Evolutionary conservation across 2,113 vertebrate species (phyloP), one percentile per base, ranked within the genome.

Genomic region (Atherinomorus stipes): DNA sequence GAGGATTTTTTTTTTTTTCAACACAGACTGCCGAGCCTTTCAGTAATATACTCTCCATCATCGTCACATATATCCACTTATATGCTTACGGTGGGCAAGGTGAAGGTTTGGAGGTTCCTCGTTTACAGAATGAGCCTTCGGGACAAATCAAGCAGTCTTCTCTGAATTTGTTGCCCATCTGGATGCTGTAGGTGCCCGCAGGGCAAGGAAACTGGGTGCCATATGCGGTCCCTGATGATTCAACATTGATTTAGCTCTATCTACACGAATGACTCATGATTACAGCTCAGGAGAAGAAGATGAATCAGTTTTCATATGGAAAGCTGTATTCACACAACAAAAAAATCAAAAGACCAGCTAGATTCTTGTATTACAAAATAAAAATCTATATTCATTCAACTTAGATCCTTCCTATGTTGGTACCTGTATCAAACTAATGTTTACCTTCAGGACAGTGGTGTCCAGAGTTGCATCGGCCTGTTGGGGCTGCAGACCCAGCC

Each of bases 361-460:
- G 31, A 34, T 34, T 34, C 31, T 34, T 34, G 31, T 34, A 34
- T 34, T 34, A 34, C 31, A 42, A 16, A 42, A 16, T 44, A 38
- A 22, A 61, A 34, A 18, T 11, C 64, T 62, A 13, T 42, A n/a
- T 26, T 21, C 1, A 42, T 25, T n/a, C 16, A 11, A 16, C 42
- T 25, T 21, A 54, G 2, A 57, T 47, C 21, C 12, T n/a, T 23
- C 4, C 5, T 34, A 3, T 47, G 22, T 31, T 44, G 13, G 1
- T 49, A 52, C 4, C n/a, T 19, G 26, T 50, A n/a, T 40, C 15
- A 42, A 19, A 15, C 18, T 52, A 2, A 4, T 40, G 42, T 54
- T 78, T 89, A 95, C 96, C 95, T 90, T 85, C 90, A 38, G 95
- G 95, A 80, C 96, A 98, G 86, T 93, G 96, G 81, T 96, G 94